Percentiles rank a stretch among this genome's conserved stretches.
phyloP scores from a whole-genome alignment of 2,113 vertebrate species.

The Actenoides hombroni region DNA sequence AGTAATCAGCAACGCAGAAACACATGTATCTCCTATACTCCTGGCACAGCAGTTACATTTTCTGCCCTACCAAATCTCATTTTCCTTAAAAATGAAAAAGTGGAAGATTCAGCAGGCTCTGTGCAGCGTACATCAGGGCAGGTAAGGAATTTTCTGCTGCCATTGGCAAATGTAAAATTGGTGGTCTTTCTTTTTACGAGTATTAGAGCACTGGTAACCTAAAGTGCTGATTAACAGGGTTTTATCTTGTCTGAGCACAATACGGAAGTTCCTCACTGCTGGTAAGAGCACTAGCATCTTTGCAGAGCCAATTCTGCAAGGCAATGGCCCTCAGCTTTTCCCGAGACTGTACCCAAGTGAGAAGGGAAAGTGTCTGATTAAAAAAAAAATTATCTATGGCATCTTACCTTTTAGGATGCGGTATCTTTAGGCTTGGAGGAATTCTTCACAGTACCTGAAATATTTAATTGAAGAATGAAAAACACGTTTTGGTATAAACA shows the following conservation, averaged over 20 bases:
- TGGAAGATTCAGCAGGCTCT: background rate
- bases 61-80: background rate
- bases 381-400: background rate
- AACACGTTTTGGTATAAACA: background rate
- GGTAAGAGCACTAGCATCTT: too few species aligned
- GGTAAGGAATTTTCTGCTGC: background rate
- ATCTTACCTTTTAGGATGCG: background rate
- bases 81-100: background rate
- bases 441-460: background rate
- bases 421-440: background rate
- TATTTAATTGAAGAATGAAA: background rate
- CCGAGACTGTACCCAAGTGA: background rate
- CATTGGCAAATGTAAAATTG: background rate
- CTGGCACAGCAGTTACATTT: fast-evolving
- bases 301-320: background rate
- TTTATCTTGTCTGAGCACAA: background rate
- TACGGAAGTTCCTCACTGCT: background rate
- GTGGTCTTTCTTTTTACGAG: background rate
- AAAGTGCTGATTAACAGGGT: background rate
- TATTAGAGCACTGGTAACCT: background rate
- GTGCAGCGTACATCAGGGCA: background rate
- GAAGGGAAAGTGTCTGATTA: background rate
- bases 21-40: background rate
- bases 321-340: background rate
- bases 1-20: background rate